Evolutionary conservation across 2,888 invertebrate species (phyloP).

Genomic region (Timandra comae): DNA sequence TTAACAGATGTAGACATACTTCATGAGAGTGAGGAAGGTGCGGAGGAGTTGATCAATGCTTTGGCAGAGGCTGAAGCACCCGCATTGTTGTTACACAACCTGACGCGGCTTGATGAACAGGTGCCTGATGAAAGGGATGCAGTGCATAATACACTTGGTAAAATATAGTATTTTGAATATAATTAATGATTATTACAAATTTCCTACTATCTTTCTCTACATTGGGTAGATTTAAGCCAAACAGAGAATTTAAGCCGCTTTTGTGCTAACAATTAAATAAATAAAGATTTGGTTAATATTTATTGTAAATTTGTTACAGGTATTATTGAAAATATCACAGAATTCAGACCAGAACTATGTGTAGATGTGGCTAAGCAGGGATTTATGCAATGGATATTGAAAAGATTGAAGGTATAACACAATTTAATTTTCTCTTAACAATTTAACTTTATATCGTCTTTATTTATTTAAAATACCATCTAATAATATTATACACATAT

Average conservation of each 20-base stretch:
- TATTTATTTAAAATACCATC: too few species aligned
- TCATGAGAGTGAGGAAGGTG: slow-evolving; percentile 95
- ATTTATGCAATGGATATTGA: slow-evolving; percentile 92
- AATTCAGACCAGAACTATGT: slow-evolving; percentile 90
- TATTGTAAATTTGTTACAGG: slow-evolving; percentile 64
- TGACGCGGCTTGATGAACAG: slow-evolving; percentile 94
- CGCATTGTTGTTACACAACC: slow-evolving; percentile 92
- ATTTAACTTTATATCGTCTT: too few species aligned
- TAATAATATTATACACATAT: too few species aligned
- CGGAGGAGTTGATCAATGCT: slow-evolving; percentile 90
- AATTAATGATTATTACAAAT: too few species aligned
- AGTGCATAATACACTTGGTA: slow-evolving; percentile 94
- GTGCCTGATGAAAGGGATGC: slow-evolving; percentile 97
- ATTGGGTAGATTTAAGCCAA: too few species aligned
- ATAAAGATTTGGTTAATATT: too few species aligned
- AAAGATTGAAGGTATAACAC: slow-evolving; percentile 83
- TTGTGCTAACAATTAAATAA: too few species aligned
- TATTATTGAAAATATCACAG: slow-evolving; percentile 96
- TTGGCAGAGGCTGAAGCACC: slow-evolving; percentile 93
- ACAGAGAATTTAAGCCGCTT: too few species aligned
- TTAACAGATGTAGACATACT: slow-evolving; percentile 97
- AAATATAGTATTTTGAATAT: too few species aligned
- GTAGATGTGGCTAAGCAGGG: slow-evolving; percentile 93
- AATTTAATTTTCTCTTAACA: too few species aligned
- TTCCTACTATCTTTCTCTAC: too few species aligned